Evolutionary conservation across 2,113 vertebrate species (phyloP).

Genomic region (Psophia crepitans): DNA sequence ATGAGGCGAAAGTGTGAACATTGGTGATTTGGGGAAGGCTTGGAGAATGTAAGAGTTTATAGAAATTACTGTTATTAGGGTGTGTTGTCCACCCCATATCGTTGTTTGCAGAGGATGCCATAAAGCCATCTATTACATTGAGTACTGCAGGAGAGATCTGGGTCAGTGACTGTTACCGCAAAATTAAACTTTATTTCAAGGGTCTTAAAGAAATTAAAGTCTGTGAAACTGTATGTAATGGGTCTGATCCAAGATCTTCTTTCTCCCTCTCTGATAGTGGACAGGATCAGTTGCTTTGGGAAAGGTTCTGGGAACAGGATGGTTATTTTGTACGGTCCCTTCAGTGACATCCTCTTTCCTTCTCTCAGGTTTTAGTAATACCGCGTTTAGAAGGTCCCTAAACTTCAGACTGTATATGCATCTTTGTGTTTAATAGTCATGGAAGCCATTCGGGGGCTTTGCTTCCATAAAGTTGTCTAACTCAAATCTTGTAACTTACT

Average conservation of each 20-base stretch:
- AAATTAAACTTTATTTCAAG: not conserved
- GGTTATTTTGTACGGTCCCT: not conserved
- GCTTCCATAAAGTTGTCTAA: not conserved
- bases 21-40: not conserved
- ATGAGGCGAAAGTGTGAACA: not conserved
- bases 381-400: not conserved
- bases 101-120: not conserved
- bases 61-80: not conserved
- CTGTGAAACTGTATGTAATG: not conserved
- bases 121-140: accelerated
- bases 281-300: not conserved
- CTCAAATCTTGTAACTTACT: not conserved
- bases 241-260: not conserved
- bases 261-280: not conserved
- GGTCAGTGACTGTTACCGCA: not conserved
- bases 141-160: not conserved
- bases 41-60: not conserved
- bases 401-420: not conserved
- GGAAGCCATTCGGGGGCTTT: not conserved
- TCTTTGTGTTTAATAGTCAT: not conserved
- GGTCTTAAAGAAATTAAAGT: not conserved
- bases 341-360: not conserved
- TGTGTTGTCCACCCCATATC: not conserved
- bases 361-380: not conserved
- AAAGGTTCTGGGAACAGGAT: not conserved